These are phyloP conservation scores for Chaenocephalus aceratus DNA, from an alignment of 2,113 vertebrate genomes.

Conservation along the genomic window DNA sequence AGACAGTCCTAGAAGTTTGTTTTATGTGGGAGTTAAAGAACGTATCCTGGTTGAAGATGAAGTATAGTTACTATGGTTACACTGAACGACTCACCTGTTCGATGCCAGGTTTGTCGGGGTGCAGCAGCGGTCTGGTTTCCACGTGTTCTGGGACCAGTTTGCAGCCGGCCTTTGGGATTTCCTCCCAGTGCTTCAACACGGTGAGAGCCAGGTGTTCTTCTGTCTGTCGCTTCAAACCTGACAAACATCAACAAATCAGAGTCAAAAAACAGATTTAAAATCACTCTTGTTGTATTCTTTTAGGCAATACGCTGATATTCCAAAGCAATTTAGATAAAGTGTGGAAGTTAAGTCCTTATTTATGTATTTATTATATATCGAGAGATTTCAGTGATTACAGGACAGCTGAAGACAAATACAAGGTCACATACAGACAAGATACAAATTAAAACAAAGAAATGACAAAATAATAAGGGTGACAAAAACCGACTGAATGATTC, in stretches of 20 bases:
- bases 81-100: conserved; percentile 87
- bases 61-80: too few relatives aligned
- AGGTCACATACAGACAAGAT: too few relatives aligned
- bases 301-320: not conserved
- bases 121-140: conserved; percentile 92
- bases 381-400: too few relatives aligned
- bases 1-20: too few relatives aligned
- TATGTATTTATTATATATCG: too few relatives aligned
- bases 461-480: too few relatives aligned
- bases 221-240: conserved; percentile 94
- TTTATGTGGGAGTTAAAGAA: too few relatives aligned
- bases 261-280: not conserved
- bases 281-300: not conserved
- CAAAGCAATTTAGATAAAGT: not conserved
- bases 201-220: conserved; percentile 94
- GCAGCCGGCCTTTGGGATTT: conserved; percentile 90
- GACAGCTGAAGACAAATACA: too few relatives aligned
- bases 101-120: conserved; percentile 96
- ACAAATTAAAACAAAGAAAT: too few relatives aligned
- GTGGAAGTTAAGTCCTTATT: too few relatives aligned
- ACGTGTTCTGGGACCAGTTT: conserved; percentile 93
- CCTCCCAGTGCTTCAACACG: conserved; percentile 92
- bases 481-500: too few relatives aligned
- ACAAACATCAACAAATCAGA: not conserved
- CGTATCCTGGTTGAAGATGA: too few relatives aligned